Evolutionary conservation across 2,888 invertebrate genomes (phyloP).

Genomic region (Entomobrya multifasciata): DNA sequence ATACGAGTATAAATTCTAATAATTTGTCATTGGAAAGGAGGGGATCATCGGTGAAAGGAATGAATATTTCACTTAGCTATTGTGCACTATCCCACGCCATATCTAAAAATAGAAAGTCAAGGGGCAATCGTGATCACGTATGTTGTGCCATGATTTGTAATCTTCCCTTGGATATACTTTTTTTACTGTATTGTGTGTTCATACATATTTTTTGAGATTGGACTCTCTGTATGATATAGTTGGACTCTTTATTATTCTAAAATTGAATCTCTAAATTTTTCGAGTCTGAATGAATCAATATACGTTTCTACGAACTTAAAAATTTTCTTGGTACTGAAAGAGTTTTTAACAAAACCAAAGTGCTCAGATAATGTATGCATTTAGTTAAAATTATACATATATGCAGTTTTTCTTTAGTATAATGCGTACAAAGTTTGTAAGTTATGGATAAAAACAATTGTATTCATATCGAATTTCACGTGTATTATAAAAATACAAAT

Average conservation of each 20-base stretch:
- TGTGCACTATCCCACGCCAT: constrained; percentile 21
- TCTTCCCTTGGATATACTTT: background rate
- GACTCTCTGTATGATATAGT: background rate
- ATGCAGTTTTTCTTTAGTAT: too few species aligned
- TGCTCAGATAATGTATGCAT: background rate
- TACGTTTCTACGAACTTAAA: too few species aligned
- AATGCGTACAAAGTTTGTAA: too few species aligned
- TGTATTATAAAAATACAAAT: too few species aligned
- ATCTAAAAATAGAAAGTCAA: constrained; percentile 42
- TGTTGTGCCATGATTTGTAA: constrained; percentile 49
- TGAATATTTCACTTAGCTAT: constrained; percentile 74
- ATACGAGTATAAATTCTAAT: constrained; percentile 78
- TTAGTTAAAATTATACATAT: background rate
- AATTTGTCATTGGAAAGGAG: constrained; percentile 78
- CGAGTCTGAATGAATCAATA: too few species aligned
- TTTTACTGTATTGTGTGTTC: background rate
- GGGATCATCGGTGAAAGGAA: constrained; percentile 75
- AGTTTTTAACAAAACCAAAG: too few species aligned
- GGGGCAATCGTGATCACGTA: constrained; percentile 54
- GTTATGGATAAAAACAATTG: too few species aligned
- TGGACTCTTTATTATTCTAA: background rate
- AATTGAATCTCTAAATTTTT: too few species aligned
- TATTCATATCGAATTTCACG: too few species aligned
- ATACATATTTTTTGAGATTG: background rate
- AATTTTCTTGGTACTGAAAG: too few species aligned